Conservation (phyloP, 2,888 invertebrate species). For the Phortica magna region DNA sequence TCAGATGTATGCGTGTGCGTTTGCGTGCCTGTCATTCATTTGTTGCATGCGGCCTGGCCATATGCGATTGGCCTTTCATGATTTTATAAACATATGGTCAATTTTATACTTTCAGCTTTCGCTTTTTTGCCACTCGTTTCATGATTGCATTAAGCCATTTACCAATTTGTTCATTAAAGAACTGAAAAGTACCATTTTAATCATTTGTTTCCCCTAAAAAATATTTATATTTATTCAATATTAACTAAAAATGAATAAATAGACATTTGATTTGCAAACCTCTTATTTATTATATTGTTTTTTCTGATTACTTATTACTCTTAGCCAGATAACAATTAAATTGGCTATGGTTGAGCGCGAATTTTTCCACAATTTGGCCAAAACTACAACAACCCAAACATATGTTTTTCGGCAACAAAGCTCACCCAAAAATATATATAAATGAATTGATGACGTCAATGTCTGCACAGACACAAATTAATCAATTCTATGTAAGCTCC, state of each 20-base stretch:
- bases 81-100: slow-evolving; percentile 66
- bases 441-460: slow-evolving; percentile 29
- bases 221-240: too few relatives aligned
- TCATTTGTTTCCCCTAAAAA: too few relatives aligned
- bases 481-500: slow-evolving; percentile 19
- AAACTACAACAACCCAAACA: slow-evolving; percentile 33
- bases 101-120: slow-evolving; percentile 49
- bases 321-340: too few relatives aligned
- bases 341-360: too few relatives aligned
- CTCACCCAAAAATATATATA: neutral
- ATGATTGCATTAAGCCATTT: slow-evolving; percentile 5
- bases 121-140: slow-evolving; percentile 17
- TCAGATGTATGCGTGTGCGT: slow-evolving; percentile 23
- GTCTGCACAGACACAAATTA: slow-evolving; percentile 22
- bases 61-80: slow-evolving; percentile 66
- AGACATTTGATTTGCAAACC: too few relatives aligned
- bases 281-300: too few relatives aligned
- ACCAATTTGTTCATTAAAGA: too few relatives aligned
- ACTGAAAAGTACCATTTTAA: too few relatives aligned
- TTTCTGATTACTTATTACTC: too few relatives aligned
- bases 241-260: too few relatives aligned
- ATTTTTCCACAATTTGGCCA: too few relatives aligned
- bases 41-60: slow-evolving; percentile 43
- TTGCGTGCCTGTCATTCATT: slow-evolving; percentile 42
- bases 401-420: neutral